Evolutionary conservation across 2,888 invertebrate species (phyloP), one percentile per base, ranked within the genome.

Genomic region (Chrysolina americana): DNA sequence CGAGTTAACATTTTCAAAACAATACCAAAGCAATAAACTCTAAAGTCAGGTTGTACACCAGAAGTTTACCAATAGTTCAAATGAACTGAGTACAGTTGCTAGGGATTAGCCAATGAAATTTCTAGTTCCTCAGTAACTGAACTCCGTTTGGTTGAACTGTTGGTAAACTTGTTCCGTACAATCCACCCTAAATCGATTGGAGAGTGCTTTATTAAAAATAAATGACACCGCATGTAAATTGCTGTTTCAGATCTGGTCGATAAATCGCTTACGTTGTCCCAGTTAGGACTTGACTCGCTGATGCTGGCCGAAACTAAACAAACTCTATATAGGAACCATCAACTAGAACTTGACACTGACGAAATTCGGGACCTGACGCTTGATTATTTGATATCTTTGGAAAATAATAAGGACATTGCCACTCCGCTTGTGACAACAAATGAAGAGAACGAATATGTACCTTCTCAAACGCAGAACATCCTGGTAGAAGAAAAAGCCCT

Each of bases 241-340:
- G 44, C 11, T 21, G 41, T 79, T 78, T 56, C 48, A 81, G 80
- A 70, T 63, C 19, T 71, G 17, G 63, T 82, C 2, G 77, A 79
- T n/a, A 79, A 81, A 71, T 75, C 73, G 1, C 56, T 78, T 10
- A 74, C 79, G 3, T 62, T 82, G 9, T 47, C 78, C 0, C 79
- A 82, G 71, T 62, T 81, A n/a, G 83, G 83, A 44, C 62, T 82
- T 56, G 83, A 83, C 72, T 83, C 83, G 6, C 66, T 82, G 6
- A 82, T 83, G 81, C 53, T 71, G 36, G 76, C 81, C n/a, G 83
- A 83, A 78, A 81, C 82, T 15, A 81, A 83, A 56, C 83, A 83
- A 75, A 80, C 77, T 9, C 64, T 82, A 5, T 81, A 78, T 62
- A 77, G 82, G 71, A 81, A 79, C 62, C 77, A 71, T 64, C 79